Percentiles rank a stretch among this genome's conserved stretches.
Conservation (phyloP, 2,797 vertebrate species). For the Nannoperca obscura region DNA sequence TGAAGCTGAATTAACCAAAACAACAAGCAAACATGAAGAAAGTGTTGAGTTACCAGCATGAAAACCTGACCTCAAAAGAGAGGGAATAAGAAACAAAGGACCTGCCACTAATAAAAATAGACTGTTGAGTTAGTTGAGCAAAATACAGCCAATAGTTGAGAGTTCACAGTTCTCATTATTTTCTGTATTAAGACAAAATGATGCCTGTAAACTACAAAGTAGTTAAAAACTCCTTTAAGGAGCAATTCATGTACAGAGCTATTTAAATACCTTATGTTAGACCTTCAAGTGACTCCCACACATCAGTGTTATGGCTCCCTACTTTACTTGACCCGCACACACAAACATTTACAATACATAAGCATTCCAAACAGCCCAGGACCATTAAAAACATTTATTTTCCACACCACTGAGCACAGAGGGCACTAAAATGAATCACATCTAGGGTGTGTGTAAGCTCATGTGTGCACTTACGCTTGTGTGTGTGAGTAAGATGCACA, state of each 20-base stretch:
- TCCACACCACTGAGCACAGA: slow-evolving; percentile 61
- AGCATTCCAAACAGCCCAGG: slow-evolving; percentile 43
- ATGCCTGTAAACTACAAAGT: slow-evolving; percentile 31
- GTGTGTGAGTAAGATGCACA: slow-evolving; percentile 24
- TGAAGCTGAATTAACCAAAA: too few relatives aligned
- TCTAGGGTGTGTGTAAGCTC: not conserved
- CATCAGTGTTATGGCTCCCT: slow-evolving; percentile 36
- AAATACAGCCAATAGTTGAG: not conserved
- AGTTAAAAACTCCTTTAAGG: slow-evolving; percentile 20
- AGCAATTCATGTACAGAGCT: not conserved
- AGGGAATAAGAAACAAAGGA: slow-evolving; percentile 9
- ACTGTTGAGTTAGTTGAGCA: not conserved
- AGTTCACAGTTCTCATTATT: not conserved
- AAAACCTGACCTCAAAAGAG: slow-evolving; percentile 15
- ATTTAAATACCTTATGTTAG: slow-evolving; percentile 46
- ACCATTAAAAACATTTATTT: slow-evolving; percentile 71
- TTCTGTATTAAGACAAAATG: slow-evolving; percentile 14
- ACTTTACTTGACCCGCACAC: slow-evolving; percentile 34
- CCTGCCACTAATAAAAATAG: not conserved
- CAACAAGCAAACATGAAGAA: not conserved
- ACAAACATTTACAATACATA: slow-evolving; percentile 38
- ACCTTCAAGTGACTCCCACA: slow-evolving; percentile 55
- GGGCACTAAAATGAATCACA: slow-evolving; percentile 64
- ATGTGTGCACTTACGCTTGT: not conserved
- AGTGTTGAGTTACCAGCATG: not conserved